phyloP scores from a whole-genome alignment of 2,888 invertebrate species.

The Rhyacophila evoluta region DNA sequence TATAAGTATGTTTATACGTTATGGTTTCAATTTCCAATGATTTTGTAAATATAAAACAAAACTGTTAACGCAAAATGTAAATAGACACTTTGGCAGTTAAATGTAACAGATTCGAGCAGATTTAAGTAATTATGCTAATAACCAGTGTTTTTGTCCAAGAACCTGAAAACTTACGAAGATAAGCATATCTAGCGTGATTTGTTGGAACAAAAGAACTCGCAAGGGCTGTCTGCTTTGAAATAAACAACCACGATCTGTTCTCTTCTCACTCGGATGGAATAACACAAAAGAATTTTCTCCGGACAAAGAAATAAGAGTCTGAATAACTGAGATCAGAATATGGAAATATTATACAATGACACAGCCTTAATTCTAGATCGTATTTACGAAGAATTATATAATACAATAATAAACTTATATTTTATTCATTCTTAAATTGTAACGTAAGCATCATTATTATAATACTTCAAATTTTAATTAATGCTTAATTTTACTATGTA shows the following conservation, averaged over 20 bases:
- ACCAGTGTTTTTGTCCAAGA: background rate
- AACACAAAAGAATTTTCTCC: background rate
- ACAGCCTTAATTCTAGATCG: background rate
- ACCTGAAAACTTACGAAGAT: constrained; percentile 20
- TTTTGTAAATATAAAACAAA: no score
- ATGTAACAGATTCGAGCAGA: background rate
- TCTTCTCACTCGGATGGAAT: constrained; percentile 16
- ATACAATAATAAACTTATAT: no score
- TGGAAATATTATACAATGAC: background rate
- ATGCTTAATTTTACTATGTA: no score
- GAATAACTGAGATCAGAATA: constrained; percentile 5
- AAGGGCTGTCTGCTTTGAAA: background rate
- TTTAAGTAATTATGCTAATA: background rate
- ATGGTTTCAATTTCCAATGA: no score
- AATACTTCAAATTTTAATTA: no score
- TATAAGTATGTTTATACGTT: no score
- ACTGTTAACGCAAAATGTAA: no score
- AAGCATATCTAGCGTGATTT: constrained; percentile 27
- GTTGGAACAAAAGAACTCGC: constrained; percentile 11
- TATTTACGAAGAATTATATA: background rate
- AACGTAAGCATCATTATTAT: no score
- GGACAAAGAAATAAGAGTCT: constrained; percentile 5
- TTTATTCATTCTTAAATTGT: no score
- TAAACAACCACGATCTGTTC: constrained; percentile 7
- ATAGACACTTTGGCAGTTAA: background rate